Conservation (phyloP, 35 echinoderm and acorn worm species). For the Ophioderma brevispina region DNA sequence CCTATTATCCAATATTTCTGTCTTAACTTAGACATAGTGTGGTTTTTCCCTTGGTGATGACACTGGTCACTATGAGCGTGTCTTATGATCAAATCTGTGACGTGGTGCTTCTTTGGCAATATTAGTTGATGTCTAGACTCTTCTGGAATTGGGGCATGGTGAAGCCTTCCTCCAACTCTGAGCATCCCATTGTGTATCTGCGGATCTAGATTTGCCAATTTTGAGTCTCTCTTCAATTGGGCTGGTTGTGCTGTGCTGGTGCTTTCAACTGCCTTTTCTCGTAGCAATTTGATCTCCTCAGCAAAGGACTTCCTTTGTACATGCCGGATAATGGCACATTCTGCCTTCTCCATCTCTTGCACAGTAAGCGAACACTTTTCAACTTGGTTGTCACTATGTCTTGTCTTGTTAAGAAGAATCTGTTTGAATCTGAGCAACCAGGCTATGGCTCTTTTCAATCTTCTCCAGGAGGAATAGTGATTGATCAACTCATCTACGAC, state of each 20-base stretch:
- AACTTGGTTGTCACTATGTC: not conserved
- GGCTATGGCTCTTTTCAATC: constrained; percentile 1
- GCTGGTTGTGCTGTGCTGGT: not conserved
- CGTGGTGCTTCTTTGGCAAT: constrained; percentile 46
- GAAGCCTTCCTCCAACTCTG: constrained; percentile 40
- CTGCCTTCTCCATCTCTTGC: not conserved
- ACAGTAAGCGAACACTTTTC: not conserved
- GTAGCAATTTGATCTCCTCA: not conserved
- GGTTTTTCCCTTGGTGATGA: constrained; percentile 40
- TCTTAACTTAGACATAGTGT: constrained; percentile 36
- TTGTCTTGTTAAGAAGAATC: not conserved
- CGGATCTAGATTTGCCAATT: not conserved
- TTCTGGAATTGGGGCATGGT: constrained; percentile 50
- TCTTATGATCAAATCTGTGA: constrained; percentile 30
- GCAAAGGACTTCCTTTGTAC: not conserved
- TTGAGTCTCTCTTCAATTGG: not conserved
- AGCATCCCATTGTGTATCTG: constrained; percentile 15
- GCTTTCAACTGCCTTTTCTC: not conserved
- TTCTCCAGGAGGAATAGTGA: not conserved
- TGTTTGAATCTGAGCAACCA: not conserved
- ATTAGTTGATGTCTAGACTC: constrained; percentile 34
- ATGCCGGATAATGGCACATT: constrained; percentile 18
- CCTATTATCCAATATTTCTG: constrained; percentile 51
- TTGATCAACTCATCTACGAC: not conserved
- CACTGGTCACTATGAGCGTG: not conserved